phyloP scores from a whole-genome alignment of 2,797 vertebrate species.

The Sebastes baramenuke region DNA sequence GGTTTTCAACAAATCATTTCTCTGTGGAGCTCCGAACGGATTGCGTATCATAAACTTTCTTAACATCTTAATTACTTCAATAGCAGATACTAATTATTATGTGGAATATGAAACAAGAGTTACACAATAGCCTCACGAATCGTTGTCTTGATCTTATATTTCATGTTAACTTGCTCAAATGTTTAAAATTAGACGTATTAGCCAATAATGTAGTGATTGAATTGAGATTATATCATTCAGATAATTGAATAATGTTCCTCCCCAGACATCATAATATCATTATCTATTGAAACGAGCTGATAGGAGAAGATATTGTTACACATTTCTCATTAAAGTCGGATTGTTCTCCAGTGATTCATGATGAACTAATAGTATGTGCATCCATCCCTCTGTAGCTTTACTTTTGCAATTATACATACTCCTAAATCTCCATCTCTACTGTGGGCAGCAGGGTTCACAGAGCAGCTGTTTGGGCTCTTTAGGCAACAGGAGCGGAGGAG shows the following conservation, averaged over 20 bases:
- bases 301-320: slow-evolving; percentile 17
- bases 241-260: slow-evolving; percentile 27
- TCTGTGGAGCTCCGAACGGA: background rate
- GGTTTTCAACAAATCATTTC: slow-evolving; percentile 13
- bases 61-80: slow-evolving; percentile 4
- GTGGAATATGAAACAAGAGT: slow-evolving; percentile 20
- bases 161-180: slow-evolving; percentile 24
- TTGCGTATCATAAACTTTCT: background rate
- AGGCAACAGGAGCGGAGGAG: slow-evolving; percentile 28
- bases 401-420: background rate
- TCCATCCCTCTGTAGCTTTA: background rate
- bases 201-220: background rate
- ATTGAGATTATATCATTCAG: slow-evolving; percentile 13
- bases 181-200: slow-evolving; percentile 6
- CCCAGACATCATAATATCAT: slow-evolving; percentile 8
- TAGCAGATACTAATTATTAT: slow-evolving; percentile 16
- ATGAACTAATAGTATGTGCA: background rate
- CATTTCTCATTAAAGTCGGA: slow-evolving; percentile 20
- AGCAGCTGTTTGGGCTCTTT: slow-evolving; percentile 51
- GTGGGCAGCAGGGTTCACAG: background rate
- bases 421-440: background rate
- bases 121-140: background rate
- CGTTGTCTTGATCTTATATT: slow-evolving; percentile 8
- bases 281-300: slow-evolving; percentile 8
- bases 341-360: slow-evolving; percentile 1